These are phyloP conservation scores for Genyomyrus donnyi DNA, from an alignment of 2,113 vertebrate species.

Conservation along the genomic window DNA sequence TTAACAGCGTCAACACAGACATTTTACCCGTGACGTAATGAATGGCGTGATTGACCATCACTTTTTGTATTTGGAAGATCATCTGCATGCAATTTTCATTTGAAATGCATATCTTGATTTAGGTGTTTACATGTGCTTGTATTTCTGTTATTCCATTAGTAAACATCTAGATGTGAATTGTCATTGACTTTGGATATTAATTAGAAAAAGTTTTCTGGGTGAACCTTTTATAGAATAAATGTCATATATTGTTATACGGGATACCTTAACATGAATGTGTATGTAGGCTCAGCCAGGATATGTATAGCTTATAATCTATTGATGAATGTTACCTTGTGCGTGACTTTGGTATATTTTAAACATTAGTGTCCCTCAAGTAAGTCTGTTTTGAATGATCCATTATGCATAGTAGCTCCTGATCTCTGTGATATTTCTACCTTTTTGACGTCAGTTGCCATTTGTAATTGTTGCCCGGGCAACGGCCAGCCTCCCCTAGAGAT, in stretches of 20 bases:
- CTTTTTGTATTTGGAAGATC: background rate
- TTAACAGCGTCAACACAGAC: background rate
- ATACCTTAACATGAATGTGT: background rate
- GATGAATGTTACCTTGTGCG: conserved; percentile 31
- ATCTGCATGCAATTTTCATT: background rate
- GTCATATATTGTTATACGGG: background rate
- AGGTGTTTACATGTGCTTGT: background rate
- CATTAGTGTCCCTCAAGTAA: conserved; percentile 54
- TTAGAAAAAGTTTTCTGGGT: background rate
- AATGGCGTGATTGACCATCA: background rate
- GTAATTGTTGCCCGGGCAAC: conserved; percentile 81
- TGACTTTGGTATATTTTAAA: conserved; percentile 50
- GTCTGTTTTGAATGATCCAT: conserved; percentile 68
- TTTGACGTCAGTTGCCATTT: conserved; percentile 87
- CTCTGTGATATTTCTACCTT: conserved; percentile 74
- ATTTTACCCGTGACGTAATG: background rate
- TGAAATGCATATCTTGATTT: background rate
- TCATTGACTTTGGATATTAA: background rate
- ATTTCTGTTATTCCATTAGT: background rate
- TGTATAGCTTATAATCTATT: background rate
- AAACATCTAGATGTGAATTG: background rate
- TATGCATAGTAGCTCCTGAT: conserved; percentile 68
- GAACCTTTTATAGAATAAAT: background rate
- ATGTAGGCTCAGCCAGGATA: background rate
- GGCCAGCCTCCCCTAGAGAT: conserved; percentile 75